Percentiles rank a stretch among this genome's conserved stretches.
Evolutionary conservation across 2,888 invertebrate genomes (phyloP).

Genomic region (Zygaena filipendulae): DNA sequence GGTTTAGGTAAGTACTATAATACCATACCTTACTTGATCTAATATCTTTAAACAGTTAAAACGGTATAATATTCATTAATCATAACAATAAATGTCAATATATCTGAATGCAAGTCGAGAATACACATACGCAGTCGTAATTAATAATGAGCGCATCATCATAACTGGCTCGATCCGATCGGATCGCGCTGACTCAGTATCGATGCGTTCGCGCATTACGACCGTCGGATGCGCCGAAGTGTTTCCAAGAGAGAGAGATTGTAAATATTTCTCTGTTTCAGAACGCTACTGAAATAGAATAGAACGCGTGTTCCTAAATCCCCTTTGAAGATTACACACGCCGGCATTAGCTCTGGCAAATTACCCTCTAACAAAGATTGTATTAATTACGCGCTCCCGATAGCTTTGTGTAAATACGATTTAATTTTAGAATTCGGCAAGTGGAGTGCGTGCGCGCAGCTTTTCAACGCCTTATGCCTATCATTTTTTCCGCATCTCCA

Average conservation of each 20-base stretch:
- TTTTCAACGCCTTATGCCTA: slow-evolving; percentile 50
- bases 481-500: slow-evolving; percentile 44
- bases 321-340: slow-evolving; percentile 68
- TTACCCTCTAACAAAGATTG: slow-evolving; percentile 69
- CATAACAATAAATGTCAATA: no score
- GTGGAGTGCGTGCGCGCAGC: slow-evolving; percentile 32
- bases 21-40: no score
- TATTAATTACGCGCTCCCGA: slow-evolving; percentile 67
- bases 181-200: slow-evolving; percentile 47
- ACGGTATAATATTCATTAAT: no score
- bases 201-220: slow-evolving; percentile 62
- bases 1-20: no score
- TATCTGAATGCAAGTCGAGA: no score
- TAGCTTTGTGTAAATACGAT: slow-evolving; percentile 61
- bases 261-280: slow-evolving; percentile 69
- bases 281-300: slow-evolving; percentile 65
- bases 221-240: slow-evolving; percentile 67
- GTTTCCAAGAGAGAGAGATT: slow-evolving; percentile 58
- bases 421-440: slow-evolving; percentile 58
- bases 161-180: slow-evolving; percentile 49
- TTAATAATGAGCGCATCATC: slow-evolving; percentile 49
- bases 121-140: slow-evolving; percentile 24
- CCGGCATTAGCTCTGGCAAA: slow-evolving; percentile 68
- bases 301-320: slow-evolving; percentile 69
- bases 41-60: no score